phyloP scores from a whole-genome alignment of 2,888 invertebrate genomes.

The Trachelus stipa region DNA sequence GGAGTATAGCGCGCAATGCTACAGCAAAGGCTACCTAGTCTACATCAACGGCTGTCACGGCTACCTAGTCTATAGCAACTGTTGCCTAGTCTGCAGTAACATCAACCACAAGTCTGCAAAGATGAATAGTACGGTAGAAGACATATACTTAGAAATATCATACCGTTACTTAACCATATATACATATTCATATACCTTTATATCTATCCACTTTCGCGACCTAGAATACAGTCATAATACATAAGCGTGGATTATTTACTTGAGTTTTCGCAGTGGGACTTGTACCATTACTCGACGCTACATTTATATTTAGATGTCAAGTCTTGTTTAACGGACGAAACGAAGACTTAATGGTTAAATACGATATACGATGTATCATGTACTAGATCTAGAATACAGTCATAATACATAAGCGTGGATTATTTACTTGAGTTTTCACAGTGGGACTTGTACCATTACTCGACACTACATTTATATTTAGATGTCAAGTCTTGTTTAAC shows the following conservation, averaged over 20 bases:
- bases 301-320: conserved; percentile 15
- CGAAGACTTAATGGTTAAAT: no score
- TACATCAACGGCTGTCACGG: no score
- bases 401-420: background rate
- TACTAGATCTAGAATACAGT: background rate
- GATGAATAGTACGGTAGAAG: conserved; percentile 6
- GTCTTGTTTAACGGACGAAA: no score
- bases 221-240: background rate
- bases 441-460: conserved; percentile 19
- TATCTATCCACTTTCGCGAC: background rate
- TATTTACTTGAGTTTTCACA: conserved; percentile 14
- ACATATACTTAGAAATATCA: conserved; percentile 18
- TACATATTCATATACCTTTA: background rate
- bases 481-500: background rate
- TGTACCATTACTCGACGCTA: conserved; percentile 21
- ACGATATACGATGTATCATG: no score
- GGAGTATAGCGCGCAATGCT: no score
- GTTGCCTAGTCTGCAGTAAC: no score
- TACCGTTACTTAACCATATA: conserved; percentile 15
- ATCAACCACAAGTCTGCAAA: no score
- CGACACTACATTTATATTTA: conserved; percentile 20
- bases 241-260: conserved; percentile 12
- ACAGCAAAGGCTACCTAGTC: no score
- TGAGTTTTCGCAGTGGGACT: conserved; percentile 8
- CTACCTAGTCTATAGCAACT: no score